Evolutionary conservation across 2,888 invertebrate species (phyloP).

Genomic region (Euzophera pinguis): DNA sequence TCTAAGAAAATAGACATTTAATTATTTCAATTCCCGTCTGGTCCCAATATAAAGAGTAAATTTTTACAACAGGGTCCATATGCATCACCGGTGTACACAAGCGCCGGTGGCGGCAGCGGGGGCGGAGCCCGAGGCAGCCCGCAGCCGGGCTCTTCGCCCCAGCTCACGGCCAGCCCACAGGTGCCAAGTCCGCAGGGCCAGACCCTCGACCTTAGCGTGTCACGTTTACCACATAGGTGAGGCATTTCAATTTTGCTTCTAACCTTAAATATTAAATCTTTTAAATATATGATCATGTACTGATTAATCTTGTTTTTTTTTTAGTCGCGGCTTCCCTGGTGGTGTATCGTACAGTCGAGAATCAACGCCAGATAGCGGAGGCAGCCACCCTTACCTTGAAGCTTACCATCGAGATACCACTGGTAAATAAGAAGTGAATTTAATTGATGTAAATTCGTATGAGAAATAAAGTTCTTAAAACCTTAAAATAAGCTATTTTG

Average conservation of each 20-base stretch:
- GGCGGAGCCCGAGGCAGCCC: slow-evolving; percentile 88
- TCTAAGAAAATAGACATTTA: neutral
- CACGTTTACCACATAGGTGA: slow-evolving; percentile 92
- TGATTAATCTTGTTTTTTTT: slow-evolving; percentile 24
- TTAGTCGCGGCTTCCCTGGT: slow-evolving; percentile 82
- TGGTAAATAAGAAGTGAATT: too few relatives aligned
- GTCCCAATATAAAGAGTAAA: slow-evolving; percentile 14
- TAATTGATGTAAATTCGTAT: too few relatives aligned
- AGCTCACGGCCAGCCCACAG: slow-evolving; percentile 90
- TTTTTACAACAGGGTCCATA: slow-evolving; percentile 84
- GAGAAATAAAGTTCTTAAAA: too few relatives aligned
- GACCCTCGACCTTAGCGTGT: slow-evolving; percentile 93
- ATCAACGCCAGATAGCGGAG: slow-evolving; percentile 93
- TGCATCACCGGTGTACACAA: slow-evolving; percentile 87
- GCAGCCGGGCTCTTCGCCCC: slow-evolving; percentile 91
- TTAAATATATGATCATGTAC: neutral
- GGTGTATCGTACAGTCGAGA: slow-evolving; percentile 89
- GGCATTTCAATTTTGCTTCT: slow-evolving; percentile 37
- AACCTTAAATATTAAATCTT: neutral
- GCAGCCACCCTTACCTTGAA: slow-evolving; percentile 91
- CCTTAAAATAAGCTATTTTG: too few relatives aligned
- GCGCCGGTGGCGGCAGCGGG: slow-evolving; percentile 85
- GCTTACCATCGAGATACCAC: slow-evolving; percentile 90
- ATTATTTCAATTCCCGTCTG: neutral
- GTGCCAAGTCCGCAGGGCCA: slow-evolving; percentile 95